These are phyloP conservation scores for Protonemura montana DNA, from an alignment of 2,888 invertebrate genomes.

Conservation along the genomic window DNA sequence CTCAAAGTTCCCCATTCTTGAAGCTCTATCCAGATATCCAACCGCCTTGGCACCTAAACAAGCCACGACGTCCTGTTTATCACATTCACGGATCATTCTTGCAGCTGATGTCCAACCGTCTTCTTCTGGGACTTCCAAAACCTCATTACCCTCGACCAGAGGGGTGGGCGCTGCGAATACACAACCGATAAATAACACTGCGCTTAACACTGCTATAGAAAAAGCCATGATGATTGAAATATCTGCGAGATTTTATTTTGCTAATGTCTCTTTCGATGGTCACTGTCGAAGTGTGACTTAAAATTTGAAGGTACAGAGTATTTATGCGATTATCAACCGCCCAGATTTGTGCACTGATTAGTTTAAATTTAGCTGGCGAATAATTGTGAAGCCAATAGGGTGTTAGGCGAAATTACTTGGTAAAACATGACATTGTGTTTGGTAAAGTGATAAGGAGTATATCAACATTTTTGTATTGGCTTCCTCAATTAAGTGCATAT, in stretches of 20 bases:
- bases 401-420: neutral
- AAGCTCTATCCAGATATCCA: conserved; percentile 64
- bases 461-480: neutral
- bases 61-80: conserved; percentile 53
- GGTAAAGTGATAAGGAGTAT: neutral
- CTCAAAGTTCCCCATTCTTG: conserved; percentile 65
- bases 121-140: conserved; percentile 55
- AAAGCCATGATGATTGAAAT: neutral
- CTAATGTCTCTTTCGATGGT: neutral
- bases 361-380: neutral
- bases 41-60: conserved; percentile 68
- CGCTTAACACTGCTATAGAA: neutral
- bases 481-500: neutral
- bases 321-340: neutral
- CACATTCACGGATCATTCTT: conserved; percentile 47
- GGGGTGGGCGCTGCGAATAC: conserved; percentile 32
- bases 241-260: neutral
- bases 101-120: conserved; percentile 45
- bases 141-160: conserved; percentile 57
- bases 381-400: neutral
- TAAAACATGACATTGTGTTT: neutral
- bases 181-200: neutral
- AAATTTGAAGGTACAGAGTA: neutral
- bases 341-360: neutral
- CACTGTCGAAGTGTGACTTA: neutral